These are phyloP conservation scores for Eudorcas thomsonii DNA, from an alignment of 2,113 vertebrate genomes.

Conservation along the genomic window DNA sequence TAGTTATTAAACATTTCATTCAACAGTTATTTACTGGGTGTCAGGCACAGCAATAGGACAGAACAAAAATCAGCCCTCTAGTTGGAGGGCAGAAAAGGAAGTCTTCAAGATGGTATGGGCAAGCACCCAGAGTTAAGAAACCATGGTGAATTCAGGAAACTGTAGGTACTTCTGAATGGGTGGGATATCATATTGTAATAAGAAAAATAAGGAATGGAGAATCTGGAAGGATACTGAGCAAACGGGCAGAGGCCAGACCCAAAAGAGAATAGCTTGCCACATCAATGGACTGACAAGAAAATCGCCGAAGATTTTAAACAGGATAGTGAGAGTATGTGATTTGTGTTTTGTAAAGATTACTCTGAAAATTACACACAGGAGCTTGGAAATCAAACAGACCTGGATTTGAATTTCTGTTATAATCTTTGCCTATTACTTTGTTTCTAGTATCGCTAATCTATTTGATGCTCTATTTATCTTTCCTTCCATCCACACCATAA, in stretches of 20 bases:
- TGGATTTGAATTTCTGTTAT: background rate
- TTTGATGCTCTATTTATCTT: background rate
- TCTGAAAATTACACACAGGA: background rate
- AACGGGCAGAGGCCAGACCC: background rate
- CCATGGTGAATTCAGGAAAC: background rate
- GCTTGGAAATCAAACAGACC: background rate
- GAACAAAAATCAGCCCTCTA: background rate
- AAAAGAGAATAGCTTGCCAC: background rate
- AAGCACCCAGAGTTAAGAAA: background rate
- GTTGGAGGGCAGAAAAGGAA: background rate
- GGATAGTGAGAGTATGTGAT: background rate
- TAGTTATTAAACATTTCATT: background rate
- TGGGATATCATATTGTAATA: background rate
- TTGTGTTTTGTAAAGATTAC: background rate
- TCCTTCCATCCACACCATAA: background rate
- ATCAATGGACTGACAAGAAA: background rate
- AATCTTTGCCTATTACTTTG: background rate
- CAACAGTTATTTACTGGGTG: background rate
- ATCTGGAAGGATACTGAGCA: background rate
- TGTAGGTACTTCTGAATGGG: background rate
- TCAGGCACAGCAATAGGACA: background rate
- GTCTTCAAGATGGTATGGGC: background rate
- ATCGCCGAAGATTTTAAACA: background rate
- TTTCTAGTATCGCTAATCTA: background rate
- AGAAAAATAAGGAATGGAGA: background rate